Conservation (phyloP, 1,140 invertebrate species). For the Microplitis mediator region DNA sequence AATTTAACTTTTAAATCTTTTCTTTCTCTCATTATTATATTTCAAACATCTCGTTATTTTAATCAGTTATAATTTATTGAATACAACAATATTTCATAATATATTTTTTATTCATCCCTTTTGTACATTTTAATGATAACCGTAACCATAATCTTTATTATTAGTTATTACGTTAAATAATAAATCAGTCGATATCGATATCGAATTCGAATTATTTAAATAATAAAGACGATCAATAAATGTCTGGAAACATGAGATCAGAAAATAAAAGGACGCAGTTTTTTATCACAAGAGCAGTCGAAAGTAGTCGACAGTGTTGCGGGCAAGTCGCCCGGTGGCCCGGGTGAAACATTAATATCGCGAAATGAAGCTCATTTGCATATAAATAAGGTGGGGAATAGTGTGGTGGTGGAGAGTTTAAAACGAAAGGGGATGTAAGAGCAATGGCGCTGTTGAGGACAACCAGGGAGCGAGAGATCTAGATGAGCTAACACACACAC, state of each 20-base stretch:
- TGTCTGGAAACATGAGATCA: too few species aligned
- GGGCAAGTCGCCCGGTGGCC: slow-evolving; percentile 60
- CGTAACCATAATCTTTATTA: too few species aligned
- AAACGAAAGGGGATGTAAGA: slow-evolving; percentile 35
- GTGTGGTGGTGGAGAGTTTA: background rate
- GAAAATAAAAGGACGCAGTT: too few species aligned
- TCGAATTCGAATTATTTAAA: background rate
- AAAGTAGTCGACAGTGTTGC: too few species aligned
- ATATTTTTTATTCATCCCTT: background rate
- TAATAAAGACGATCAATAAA: too few species aligned
- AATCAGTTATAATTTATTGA: slow-evolving; percentile 20
- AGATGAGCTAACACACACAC: slow-evolving; percentile 47
- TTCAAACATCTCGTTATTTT: slow-evolving; percentile 52
- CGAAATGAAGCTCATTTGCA: slow-evolving; percentile 87
- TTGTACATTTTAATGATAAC: too few species aligned
- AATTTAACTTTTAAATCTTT: slow-evolving; percentile 62
- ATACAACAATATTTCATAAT: background rate
- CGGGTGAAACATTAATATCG: slow-evolving; percentile 79
- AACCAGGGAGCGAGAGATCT: slow-evolving; percentile 32
- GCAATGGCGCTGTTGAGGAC: slow-evolving; percentile 22
- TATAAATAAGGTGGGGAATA: slow-evolving; percentile 76
- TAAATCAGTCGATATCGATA: too few species aligned
- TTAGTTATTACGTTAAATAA: too few species aligned
- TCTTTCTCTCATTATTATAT: slow-evolving; percentile 50
- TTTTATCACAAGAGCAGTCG: too few species aligned